Conservation (phyloP, 2,888 invertebrate species). For the Cactoblastis cactorum region DNA sequence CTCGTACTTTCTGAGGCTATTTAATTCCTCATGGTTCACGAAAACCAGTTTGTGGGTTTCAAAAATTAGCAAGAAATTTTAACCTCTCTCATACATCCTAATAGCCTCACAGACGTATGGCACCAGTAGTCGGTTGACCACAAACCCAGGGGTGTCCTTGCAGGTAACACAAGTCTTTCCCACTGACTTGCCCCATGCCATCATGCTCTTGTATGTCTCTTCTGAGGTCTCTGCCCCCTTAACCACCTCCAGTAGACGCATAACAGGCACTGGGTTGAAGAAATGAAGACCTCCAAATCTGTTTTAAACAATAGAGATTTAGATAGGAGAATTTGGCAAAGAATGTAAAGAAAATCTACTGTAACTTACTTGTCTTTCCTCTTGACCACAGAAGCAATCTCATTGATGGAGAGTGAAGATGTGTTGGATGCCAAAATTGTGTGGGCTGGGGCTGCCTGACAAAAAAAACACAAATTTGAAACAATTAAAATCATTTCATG, state of each 20-base stretch:
- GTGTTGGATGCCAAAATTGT: slow-evolving; percentile 94
- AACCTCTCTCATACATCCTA: slow-evolving; percentile 89
- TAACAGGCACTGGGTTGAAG: slow-evolving; percentile 95
- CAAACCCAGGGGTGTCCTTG: slow-evolving; percentile 95
- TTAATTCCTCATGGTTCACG: no score
- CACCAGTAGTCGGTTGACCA: slow-evolving; percentile 91
- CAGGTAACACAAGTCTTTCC: slow-evolving; percentile 92
- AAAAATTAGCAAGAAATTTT: no score
- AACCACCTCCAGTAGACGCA: slow-evolving; percentile 92
- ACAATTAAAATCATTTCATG: no score
- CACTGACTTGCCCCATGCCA: slow-evolving; percentile 89
- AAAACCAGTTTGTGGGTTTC: no score
- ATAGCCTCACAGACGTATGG: slow-evolving; percentile 91
- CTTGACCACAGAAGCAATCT: slow-evolving; percentile 87
- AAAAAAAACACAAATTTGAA: no score
- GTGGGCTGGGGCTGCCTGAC: slow-evolving; percentile 82
- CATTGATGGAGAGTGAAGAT: slow-evolving; percentile 90
- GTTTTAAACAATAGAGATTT: no score
- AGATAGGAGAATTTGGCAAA: no score
- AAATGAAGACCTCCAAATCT: slow-evolving; percentile 93
- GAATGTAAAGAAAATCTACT: no score
- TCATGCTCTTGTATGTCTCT: slow-evolving; percentile 84
- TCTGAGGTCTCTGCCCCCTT: slow-evolving; percentile 87
- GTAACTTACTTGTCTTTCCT: slow-evolving; percentile 79
- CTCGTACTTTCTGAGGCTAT: background rate